Evolutionary conservation across 2,797 vertebrate genomes (phyloP), one percentile per base, ranked within the genome.

Genomic region (Loris lydekkerianus): DNA sequence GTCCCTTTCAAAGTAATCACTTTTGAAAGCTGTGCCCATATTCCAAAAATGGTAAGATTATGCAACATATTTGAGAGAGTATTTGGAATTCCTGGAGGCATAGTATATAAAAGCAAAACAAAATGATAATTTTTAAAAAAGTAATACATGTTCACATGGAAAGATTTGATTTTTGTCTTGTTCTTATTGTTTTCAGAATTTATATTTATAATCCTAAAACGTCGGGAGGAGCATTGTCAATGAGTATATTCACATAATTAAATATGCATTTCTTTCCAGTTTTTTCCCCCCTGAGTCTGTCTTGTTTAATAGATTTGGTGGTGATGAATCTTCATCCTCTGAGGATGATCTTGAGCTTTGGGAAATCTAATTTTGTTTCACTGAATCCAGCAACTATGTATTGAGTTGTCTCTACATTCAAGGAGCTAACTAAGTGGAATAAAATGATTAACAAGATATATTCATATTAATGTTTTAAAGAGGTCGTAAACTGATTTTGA

Each of bases 61-160:
- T 58, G 93, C 60, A 91, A 95, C 13, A 31, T 20, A 80, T 78
- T 96, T 87, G 80, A 97, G 80, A 96, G 95, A 93, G 89, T 86
- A 46, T 93, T 60, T 86, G 72, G 86, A 89, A 82, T 84, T 91
- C 65, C 49, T 61, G 85, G 93, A 88, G 88, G 58, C 46, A 83
- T 56, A 58, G 21, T 67, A 77, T 67, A 15, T 91, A 70, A 67
- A 91, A 78, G 86, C 43, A 87, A 95, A 93, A 86, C 27, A 70
- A 82, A 96, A 77, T 80, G 15, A 75, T 75, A 63, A 46, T 72
- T 93, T 94, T 89, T 37, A 69, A 49, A 85, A 92, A 81, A 86
- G 21, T 9, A 29, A 67, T 72, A 40, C 2, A 25, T 31, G 76
- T 76, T 94, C 9, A 89, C 53, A 78, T 25, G 17, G 82, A 87